A percentile compares a stretch with the other conserved stretches of the same genome.
Evolutionary conservation across 2,888 invertebrate species (phyloP).

Genomic region (Flexamia atlantica): DNA sequence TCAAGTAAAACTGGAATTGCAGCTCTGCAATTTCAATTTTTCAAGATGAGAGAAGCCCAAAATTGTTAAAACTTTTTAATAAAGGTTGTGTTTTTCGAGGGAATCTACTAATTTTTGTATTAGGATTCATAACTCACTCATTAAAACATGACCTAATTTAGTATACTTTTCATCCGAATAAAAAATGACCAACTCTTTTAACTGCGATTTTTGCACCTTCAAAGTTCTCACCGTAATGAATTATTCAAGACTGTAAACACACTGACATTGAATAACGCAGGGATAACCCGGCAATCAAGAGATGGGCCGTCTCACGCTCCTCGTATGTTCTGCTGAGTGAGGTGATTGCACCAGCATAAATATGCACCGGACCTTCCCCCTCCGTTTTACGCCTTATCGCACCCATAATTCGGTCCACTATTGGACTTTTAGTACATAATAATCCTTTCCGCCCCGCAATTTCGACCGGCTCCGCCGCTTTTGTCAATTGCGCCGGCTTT

Average conservation of each 20-base stretch:
- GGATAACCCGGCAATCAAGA: constrained; percentile 36
- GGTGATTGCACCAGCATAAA: constrained; percentile 22
- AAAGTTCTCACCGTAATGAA: constrained; percentile 7
- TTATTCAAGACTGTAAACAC: constrained; percentile 34
- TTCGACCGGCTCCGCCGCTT: background rate
- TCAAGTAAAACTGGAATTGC: no score
- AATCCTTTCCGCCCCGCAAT: constrained; percentile 30
- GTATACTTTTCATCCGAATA: no score
- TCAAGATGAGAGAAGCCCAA: no score
- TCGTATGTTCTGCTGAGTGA: constrained; percentile 37
- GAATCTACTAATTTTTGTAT: no score
- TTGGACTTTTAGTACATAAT: constrained; percentile 44
- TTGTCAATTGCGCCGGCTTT: constrained; percentile 9
- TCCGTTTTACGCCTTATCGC: constrained; percentile 51
- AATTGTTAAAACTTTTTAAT: no score
- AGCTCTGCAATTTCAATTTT: no score
- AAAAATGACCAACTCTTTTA: no score
- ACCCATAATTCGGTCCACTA: constrained; percentile 23
- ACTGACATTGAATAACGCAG: constrained; percentile 41
- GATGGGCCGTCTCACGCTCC: constrained; percentile 44
- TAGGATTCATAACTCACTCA: no score
- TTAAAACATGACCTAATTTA: no score
- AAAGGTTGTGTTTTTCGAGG: no score
- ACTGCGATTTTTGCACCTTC: constrained; percentile 13
- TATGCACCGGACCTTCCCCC: constrained; percentile 51